These are phyloP conservation scores for Polyommatus iphigenia DNA, from an alignment of 2,888 invertebrate genomes.

Conservation along the genomic window DNA sequence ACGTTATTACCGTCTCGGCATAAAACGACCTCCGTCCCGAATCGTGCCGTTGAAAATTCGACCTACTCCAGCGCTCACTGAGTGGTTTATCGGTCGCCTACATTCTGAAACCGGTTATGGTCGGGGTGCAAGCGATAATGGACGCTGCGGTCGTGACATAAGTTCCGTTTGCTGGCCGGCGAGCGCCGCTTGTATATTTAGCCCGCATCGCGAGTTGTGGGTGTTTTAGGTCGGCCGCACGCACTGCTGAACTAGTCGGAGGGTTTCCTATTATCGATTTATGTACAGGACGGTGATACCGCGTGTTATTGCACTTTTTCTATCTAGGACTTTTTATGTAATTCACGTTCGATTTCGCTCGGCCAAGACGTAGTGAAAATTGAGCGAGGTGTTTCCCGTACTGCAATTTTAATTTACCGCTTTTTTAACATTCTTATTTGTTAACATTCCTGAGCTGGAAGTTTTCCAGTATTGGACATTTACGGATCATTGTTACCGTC, in stretches of 20 bases:
- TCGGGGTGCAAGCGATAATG: constrained; percentile 69
- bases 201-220: constrained; percentile 77
- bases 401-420: constrained; percentile 33
- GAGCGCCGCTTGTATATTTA: constrained; percentile 72
- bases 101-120: constrained; percentile 66
- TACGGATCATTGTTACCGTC: neutral
- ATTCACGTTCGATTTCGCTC: constrained; percentile 59
- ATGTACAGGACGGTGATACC: constrained; percentile 62
- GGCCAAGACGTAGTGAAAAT: constrained; percentile 67
- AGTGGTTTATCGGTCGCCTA: constrained; percentile 52
- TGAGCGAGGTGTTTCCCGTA: constrained; percentile 59
- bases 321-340: constrained; percentile 56
- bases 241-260: constrained; percentile 80
- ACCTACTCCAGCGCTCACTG: constrained; percentile 48
- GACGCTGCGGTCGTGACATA: constrained; percentile 72
- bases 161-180: constrained; percentile 63
- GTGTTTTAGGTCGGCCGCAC: constrained; percentile 79
- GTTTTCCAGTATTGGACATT: neutral
- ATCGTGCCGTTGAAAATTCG: constrained; percentile 44
- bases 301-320: constrained; percentile 56
- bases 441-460: neutral
- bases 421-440: neutral
- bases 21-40: constrained; percentile 57
- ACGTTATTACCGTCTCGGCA: constrained; percentile 71
- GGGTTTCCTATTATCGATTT: constrained; percentile 79